Base-by-base conservation (phyloP, 2,113 vertebrate species). In the Phrynocephalus versicolor region DNA sequence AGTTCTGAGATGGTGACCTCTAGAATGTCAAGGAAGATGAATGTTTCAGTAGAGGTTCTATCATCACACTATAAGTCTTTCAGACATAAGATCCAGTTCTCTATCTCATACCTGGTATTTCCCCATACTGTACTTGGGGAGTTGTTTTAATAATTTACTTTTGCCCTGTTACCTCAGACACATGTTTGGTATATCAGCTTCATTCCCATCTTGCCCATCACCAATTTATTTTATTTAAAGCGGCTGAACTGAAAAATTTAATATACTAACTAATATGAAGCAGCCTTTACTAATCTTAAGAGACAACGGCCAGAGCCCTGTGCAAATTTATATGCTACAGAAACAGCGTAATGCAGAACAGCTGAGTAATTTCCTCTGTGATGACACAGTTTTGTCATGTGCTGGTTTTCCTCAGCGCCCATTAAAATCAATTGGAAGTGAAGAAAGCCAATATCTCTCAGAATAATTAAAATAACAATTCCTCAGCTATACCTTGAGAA, bases 11-110 rank as follows among this genome's bases (percentile, higher is more conserved):
- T 92, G 76, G 62, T 93, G 88, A 92, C 85, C 93, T 88, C n/a
- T 88, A 93, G 33, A 89, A 84, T 58, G 62, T 83, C 91, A 91
- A 88, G n/a, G 64, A 84, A 91, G 92, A 92, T 92, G 93, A 87
- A 91, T 37, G 67, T 82, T 93, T 89, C 39, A 89, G 64, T 92
- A 92, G 93, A 93, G 69, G 69, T 60, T 83, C 62, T 69, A 2
- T 91, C 83, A 80, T 23, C 69, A 87, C 77, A 75, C 60, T 70
- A 35, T 15, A 51, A 74, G 72, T 39, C 10, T 88, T 73, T 90
- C 83, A 93, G 83, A 88, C 13, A 82, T 70, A 85, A 90, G 91
- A 79, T 91, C 81, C 65, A 89, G 35, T 72, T 87, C 62, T 64
- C 67, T 79, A 58, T 78, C 72, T 85, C 85, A 51, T 70, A 37